phyloP scores from a whole-genome alignment of 2,113 vertebrate genomes.

The Herpetotheres cachinnans region DNA sequence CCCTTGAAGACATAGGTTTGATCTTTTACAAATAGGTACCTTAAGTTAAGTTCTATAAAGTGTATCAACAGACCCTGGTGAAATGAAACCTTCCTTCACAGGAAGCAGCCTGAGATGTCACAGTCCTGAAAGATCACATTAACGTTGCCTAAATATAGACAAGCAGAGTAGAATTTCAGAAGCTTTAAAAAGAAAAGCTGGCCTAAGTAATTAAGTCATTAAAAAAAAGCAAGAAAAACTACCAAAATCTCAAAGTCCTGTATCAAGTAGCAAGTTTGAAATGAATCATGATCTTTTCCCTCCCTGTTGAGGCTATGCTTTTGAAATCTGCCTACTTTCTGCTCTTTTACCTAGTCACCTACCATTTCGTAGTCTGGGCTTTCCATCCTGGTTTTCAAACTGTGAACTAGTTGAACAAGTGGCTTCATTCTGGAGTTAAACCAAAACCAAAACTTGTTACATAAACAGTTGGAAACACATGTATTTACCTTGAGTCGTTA shows the following conservation, averaged over 20 bases:
- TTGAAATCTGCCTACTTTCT: neutral
- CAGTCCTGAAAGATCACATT: neutral
- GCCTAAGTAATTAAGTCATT: neutral
- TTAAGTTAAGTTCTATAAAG: neutral
- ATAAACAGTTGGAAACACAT: neutral
- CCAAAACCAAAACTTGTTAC: conserved; percentile 10
- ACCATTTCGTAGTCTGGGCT: conserved; percentile 93
- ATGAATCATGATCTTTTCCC: neutral
- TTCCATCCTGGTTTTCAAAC: conserved; percentile 83
- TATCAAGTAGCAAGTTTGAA: neutral
- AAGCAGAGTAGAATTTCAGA: neutral
- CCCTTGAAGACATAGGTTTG: neutral
- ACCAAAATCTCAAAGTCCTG: neutral
- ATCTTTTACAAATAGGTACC: neutral
- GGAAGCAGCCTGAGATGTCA: neutral
- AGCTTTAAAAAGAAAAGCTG: neutral
- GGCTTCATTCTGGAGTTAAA: conserved; percentile 81
- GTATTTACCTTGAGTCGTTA: neutral
- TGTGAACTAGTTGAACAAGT: conserved; percentile 81
- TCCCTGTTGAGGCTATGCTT: neutral
- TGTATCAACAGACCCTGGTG: neutral
- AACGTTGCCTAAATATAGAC: neutral
- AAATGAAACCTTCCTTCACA: neutral
- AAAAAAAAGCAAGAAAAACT: neutral
- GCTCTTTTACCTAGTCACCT: neutral